Conservation (phyloP, 2,888 invertebrate species). For the Daptonema setosum region DNA sequence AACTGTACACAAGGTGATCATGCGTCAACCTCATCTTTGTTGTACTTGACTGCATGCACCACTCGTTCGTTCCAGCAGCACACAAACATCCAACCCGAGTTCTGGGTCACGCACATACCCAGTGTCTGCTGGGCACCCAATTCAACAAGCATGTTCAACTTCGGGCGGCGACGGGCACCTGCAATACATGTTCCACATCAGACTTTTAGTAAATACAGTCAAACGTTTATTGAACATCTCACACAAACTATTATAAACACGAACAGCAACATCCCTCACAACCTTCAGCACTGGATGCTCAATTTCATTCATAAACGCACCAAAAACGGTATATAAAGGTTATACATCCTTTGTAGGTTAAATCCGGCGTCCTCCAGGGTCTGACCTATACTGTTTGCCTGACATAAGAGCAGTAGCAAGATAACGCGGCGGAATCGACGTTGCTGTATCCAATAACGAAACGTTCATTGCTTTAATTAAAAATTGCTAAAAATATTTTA, state of each 20-base stretch:
- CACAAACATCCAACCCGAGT: neutral
- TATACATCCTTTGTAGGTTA: no score
- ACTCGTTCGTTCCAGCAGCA: neutral
- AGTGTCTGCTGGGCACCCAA: neutral
- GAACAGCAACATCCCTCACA: neutral
- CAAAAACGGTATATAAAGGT: neutral
- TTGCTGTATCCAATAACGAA: no score
- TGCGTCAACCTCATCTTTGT: no score
- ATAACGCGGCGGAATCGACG: no score
- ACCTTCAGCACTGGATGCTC: neutral
- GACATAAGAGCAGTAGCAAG: no score
- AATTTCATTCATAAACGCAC: neutral
- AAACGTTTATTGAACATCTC: neutral
- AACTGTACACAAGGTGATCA: no score
- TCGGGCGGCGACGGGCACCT: neutral
- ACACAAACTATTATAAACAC: neutral
- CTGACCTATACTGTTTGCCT: no score
- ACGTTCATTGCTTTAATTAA: no score
- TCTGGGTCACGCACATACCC: neutral
- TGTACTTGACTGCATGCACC: neutral
- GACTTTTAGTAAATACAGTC: neutral
- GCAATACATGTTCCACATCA: no score
- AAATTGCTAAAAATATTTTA: no score
- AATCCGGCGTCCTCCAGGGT: no score
- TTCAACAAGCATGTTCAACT: neutral